Evolutionary conservation across 2,888 invertebrate species (phyloP), one percentile per base, ranked within the genome.

Genomic region (Drosophila neutralis): DNA sequence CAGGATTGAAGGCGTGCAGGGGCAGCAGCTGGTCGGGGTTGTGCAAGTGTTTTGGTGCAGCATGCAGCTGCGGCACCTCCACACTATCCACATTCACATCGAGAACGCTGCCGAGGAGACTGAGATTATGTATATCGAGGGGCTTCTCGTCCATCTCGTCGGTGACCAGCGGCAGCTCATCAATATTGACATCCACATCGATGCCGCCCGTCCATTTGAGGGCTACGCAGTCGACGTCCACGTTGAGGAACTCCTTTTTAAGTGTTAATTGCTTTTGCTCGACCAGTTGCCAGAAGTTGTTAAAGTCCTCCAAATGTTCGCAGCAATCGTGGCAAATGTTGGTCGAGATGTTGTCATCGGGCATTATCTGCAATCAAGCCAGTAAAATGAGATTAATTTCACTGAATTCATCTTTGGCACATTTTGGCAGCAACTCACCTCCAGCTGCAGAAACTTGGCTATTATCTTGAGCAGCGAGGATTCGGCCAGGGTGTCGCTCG

Each of bases 381-480:
- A 6, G 5, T 2, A 27, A 18, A 49, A 21, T 21, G 1, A 29
- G 11, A 21, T 42, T 29, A 35, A n/a, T 38, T 18, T 21, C 11
- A 24, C 21, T 21, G n/a, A 11, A 27, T n/a, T 40, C 21, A 49
- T 53, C 38, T n/a, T 21, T 4, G 36, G 36, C 29, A 49, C 24
- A 36, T 15, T 24, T 13, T 8, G 45, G 27, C 5, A 24, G 36
- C n/a, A 36, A 69, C 73, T 70, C 61, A 86, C 90, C 74, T 89
- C 90, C 45, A 90, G 73, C 38, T 88, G 87, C 35, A 90, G 70
- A 60, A 89, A 90, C 51, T 90, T 90, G 54, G 88, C 82, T 65
- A 90, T 90, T 69, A 90, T 81, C 65, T 90, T 90, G n/a, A 87
- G 80, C 49, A 90, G 58, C n/a, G 83, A 69, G 10, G 85, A 78